Evolutionary conservation across 2,113 vertebrate species (phyloP), one percentile per base, ranked within the genome.

Genomic region (Apodemus sylvaticus): DNA sequence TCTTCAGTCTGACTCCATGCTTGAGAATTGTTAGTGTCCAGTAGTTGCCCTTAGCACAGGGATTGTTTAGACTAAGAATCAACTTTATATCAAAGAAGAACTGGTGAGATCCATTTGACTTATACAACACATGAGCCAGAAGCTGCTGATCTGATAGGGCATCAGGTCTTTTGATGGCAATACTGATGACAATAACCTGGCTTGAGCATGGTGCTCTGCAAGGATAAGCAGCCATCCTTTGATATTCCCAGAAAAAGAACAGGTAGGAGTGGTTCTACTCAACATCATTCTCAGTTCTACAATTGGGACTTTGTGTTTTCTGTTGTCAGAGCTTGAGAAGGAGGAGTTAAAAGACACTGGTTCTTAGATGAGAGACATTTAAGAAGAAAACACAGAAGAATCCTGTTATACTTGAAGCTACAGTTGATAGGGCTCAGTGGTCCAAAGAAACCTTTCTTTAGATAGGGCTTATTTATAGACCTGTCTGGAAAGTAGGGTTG

Each of bases 291-390:
- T 71, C 51, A 58, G 24, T 90, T n/a, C 58, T 73, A n/a, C 19
- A n/a, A 22, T 48, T 55, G 36, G 78, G 19, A 92, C 36, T 93
- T 74, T 71, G 36, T 66, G 53, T 48, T 88, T 87, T 42, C 87
- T 7, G 3, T 89, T 45, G 55, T 48, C 91, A 16, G 81, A 86
- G 71, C 66, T 22, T 95, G 48, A 83, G 55, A 14, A 86, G 36
- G 4, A 26, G 5, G 4, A 26, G 4, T 89, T 79, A 60, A 90
- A 64, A 62, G 13, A n/a, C 64, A 45, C 29, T 91, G 11, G 29
- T 70, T 96, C 66, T 93, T 48, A 48, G 71, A 96, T 68, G 68
- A 31, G 55, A 92, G 89, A 78, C 60, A 73, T 89, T 96, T 96
- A 62, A 60, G 24, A 76, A 94, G 58, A 93, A 90, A 55, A 58